Evolutionary conservation across 2,113 vertebrate genomes (phyloP), one percentile per base, ranked within the genome.

Genomic region (Hydrochoerus hydrochaeris): DNA sequence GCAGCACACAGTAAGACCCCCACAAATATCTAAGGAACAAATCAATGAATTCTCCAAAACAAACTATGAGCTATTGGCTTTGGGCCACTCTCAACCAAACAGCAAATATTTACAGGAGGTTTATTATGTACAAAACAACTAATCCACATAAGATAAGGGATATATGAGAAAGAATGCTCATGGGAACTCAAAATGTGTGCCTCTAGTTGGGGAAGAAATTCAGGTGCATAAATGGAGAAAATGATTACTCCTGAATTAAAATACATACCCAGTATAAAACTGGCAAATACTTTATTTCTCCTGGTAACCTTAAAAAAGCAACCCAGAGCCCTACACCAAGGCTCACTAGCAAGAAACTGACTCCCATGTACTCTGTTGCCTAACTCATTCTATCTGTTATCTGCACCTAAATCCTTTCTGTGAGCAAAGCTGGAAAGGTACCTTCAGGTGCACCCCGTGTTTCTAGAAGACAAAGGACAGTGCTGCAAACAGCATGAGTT

Each of bases 111-210:
- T 92, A 85, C 2, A 24, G 67, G 69, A 28, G 14, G 6, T 75
- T 57, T 84, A 9, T 84, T 67, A 93, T 84, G 96, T 97, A 22
- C 69, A 85, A 93, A 95, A 95, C 95, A 84, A 83, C 82, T 88
- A 65, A 52, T 87, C 69, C 54, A 78, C 14, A 3, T n/a, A 49
- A 58, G 28, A 84, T 13, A 7, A 85, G 38, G 13, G 26, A 69
- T 16, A 60, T 20, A 60, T 26, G 30, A 84, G 26, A 62, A 78
- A 78, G 24, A 85, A 44, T 7, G n/a, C 38, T 52, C 77, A 49
- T 24, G 24, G 4, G 63, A 91, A 93, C 63, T 95, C 60, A 95
- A 94, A 83, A 67, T 84, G 28, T 10, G 75, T 65, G 32, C 19
- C 38, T 65, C 58, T 67, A n/a, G 2, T 69, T 75, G 1, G 5